Conservation (phyloP, 2,113 vertebrate species). For the Neomonachus schauinslandi region DNA sequence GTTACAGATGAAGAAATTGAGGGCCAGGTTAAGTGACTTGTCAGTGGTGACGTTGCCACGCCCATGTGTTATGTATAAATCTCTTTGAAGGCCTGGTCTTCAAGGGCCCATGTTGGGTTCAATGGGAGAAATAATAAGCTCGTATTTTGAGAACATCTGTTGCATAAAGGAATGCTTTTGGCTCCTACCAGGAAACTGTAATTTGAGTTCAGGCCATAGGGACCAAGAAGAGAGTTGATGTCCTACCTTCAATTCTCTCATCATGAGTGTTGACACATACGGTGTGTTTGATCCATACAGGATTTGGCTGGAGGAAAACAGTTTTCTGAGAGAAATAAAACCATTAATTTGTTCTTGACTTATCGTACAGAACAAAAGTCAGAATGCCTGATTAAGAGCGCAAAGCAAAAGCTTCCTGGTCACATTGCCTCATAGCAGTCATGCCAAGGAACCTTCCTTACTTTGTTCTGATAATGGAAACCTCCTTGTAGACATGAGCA, state of each 20-base stretch:
- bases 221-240: not conserved
- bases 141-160: not conserved
- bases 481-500: not conserved
- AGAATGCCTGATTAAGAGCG: not conserved
- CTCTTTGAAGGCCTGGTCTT: not conserved
- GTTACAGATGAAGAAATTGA: not conserved
- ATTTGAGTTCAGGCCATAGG: not conserved
- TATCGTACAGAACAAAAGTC: not conserved
- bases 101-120: not conserved
- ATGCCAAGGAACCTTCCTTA: not conserved
- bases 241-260: rapidly evolving
- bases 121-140: not conserved
- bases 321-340: not conserved
- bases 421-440: rapidly evolving
- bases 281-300: not conserved
- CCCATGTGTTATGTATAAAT: not conserved
- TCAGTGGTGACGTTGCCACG: not conserved
- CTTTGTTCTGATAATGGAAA: not conserved
- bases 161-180: not conserved
- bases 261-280: not conserved
- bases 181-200: not conserved
- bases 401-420: not conserved
- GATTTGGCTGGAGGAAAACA: not conserved
- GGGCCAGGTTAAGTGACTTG: not conserved
- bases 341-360: not conserved